phyloP scores from a whole-genome alignment of 2,797 vertebrate genomes.

The Lagodon rhomboides region DNA sequence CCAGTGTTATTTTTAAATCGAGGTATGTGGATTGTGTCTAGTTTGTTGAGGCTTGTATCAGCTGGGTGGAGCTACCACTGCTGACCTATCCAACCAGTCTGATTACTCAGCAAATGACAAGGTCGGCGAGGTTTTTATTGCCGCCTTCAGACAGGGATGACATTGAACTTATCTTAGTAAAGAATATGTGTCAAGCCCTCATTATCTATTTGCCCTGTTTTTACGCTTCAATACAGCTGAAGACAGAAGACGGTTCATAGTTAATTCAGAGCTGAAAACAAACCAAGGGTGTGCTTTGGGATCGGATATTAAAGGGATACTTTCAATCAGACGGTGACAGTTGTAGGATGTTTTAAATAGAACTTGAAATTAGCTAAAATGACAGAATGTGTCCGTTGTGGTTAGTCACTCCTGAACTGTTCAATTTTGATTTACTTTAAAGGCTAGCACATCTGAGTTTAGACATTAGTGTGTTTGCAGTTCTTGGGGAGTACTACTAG shows the following conservation, averaged over 20 bases:
- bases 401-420: neutral
- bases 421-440: neutral
- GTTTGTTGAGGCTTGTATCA: neutral
- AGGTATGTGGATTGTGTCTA: neutral
- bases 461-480: slow-evolving; percentile 1
- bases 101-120: neutral
- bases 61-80: neutral
- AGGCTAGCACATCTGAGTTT: neutral
- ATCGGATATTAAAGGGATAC: neutral
- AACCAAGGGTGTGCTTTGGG: neutral
- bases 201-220: neutral
- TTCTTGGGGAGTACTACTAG: neutral
- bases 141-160: neutral
- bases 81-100: slow-evolving; percentile 8
- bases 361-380: neutral
- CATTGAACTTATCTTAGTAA: neutral
- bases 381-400: no score
- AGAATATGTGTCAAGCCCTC: neutral
- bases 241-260: neutral
- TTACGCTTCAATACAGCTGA: neutral
- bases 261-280: neutral
- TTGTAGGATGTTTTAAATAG: neutral
- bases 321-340: neutral
- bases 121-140: neutral
- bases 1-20: neutral